Evolutionary conservation across 1,140 invertebrate genomes (phyloP).

Genomic region (Fopius arisanus): DNA sequence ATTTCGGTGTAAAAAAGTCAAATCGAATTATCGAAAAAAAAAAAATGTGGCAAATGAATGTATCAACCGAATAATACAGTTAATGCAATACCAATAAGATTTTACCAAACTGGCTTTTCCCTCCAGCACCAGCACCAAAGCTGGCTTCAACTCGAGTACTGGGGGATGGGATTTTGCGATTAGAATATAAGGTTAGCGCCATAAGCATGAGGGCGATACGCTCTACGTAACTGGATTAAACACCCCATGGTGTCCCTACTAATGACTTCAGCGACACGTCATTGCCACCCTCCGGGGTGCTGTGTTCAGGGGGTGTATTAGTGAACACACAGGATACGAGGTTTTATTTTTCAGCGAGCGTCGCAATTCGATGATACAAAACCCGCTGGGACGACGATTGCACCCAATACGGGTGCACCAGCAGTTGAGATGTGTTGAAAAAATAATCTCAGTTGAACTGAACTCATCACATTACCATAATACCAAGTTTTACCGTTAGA

Average conservation of each 20-base stretch:
- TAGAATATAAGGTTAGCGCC: constrained; percentile 32
- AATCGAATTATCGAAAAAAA: not conserved
- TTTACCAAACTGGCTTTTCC: not conserved
- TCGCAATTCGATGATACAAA: not conserved
- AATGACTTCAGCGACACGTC: constrained; percentile 35
- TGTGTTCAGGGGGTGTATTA: not conserved
- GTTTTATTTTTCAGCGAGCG: not conserved
- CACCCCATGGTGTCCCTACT: constrained; percentile 28
- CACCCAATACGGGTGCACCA: not conserved
- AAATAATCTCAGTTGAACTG: not conserved
- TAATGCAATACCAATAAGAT: not conserved
- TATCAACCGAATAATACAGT: not conserved
- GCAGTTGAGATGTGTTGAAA: not conserved
- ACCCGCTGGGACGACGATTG: not conserved
- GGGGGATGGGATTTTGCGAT: constrained; percentile 18
- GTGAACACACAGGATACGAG: not conserved
- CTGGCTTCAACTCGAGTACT: not conserved
- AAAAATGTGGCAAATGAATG: not conserved
- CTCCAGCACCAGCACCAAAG: no score
- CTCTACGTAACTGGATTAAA: constrained; percentile 32
- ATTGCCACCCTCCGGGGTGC: constrained; percentile 23
- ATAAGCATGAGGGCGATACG: constrained; percentile 28
- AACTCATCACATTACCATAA: no score
- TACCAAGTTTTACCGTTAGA: no score
- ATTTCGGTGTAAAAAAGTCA: not conserved